phyloP scores from a whole-genome alignment of 2,888 invertebrate species.

The Chrysomela aeneicollis region DNA sequence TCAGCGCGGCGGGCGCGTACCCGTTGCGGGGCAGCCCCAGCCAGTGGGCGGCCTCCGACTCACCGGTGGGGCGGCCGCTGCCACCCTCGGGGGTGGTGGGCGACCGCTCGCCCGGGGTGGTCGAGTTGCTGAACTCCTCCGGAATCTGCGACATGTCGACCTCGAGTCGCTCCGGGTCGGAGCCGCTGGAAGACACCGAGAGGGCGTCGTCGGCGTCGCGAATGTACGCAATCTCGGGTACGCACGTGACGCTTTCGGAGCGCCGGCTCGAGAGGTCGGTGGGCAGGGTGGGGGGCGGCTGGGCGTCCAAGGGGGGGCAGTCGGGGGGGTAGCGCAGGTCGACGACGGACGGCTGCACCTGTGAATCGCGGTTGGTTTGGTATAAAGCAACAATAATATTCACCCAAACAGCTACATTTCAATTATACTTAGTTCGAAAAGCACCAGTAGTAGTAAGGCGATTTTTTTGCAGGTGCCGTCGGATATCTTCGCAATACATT shows the following conservation, averaged over 20 bases:
- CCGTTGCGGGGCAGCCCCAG: conserved; percentile 69
- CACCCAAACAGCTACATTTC: no score
- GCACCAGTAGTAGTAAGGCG: no score
- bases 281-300: conserved; percentile 42
- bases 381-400: no score
- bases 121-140: conserved; percentile 58
- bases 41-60: conserved; percentile 62
- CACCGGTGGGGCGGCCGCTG: conserved; percentile 54
- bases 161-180: conserved; percentile 78
- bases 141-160: conserved; percentile 69
- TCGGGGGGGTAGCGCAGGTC: conserved; percentile 35
- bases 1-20: conserved; percentile 58
- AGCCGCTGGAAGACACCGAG: conserved; percentile 71
- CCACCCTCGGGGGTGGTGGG: conserved; percentile 56
- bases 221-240: conserved; percentile 59
- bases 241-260: conserved; percentile 58
- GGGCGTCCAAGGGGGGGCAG: conserved; percentile 12
- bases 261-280: conserved; percentile 59
- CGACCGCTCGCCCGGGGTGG: conserved; percentile 57
- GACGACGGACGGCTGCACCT: conserved; percentile 39
- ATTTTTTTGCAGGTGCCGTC: no score
- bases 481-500: no score
- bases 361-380: no score
- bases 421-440: no score
- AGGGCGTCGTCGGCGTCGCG: conserved; percentile 54